Evolutionary conservation across 1,140 invertebrate species (phyloP), one percentile per base, ranked within the genome.

Genomic region (Bombus affinis): DNA sequence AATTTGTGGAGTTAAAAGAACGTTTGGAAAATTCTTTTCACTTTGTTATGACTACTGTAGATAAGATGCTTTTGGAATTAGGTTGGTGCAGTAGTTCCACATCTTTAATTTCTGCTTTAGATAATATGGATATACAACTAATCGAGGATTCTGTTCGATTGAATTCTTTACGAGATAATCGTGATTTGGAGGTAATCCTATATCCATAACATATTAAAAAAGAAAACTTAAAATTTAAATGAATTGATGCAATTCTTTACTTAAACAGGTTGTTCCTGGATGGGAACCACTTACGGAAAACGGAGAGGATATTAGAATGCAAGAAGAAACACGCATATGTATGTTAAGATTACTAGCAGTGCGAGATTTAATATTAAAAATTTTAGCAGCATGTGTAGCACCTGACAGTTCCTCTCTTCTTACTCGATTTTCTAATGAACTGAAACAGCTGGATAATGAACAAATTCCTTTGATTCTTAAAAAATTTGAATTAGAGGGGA

Each of bases 1-100:
- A 99, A 94, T 98, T 99, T 94, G 96, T 98, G 83, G 97, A 98
- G 91, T 98, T 99, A 92, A 96, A 97, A 89, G 97, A 98, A 92
- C 96, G 97, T 81, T 94, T 99, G 59, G 97, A 98, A 85, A 97
- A 97, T 91, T 99, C 98, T 82, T 95, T 98, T 73, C 98, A 99
- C 94, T 97, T 97, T 94, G 96, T 97, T 15, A 95, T 96, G 85
- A 96, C 97, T 32, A 97, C 96, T 3, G 96, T 98, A 35, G 98
- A 99, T 94, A 97, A 97, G 83, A 97, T 98, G 94, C 94, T 99
- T 44, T 95, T 98, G 47, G 97, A 98, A 93, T 94, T 98, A 83
- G 96, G 98, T 53, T 94, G 96, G 88, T 93, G 95, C 88, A 92
- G 94, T 87, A 94, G 87, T 90, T 83, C 88, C 18, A 84, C 89